Percentiles rank a stretch among this genome's conserved stretches.
phyloP scores from a whole-genome alignment of 2,888 invertebrate genomes.

The Chrysolina americana region DNA sequence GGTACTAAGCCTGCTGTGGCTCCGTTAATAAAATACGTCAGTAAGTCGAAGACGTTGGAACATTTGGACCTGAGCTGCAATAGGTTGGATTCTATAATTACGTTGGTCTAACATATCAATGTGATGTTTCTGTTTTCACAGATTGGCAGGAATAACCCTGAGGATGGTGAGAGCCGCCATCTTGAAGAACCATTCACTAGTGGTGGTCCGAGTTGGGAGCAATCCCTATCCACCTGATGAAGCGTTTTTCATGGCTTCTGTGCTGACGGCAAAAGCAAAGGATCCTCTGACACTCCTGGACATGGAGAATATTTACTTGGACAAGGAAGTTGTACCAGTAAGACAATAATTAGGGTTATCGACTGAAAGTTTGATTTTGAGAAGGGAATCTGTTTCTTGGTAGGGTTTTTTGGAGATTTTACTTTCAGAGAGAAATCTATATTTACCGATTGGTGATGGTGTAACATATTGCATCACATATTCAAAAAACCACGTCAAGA shows the following conservation, averaged over 20 bases:
- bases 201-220: conserved; percentile 69
- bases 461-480: too few relatives aligned
- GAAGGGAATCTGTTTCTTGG: too few relatives aligned
- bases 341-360: conserved; percentile 11
- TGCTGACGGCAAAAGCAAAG: conserved; percentile 62
- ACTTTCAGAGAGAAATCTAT: too few relatives aligned
- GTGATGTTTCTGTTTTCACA: conserved; percentile 35
- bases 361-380: too few relatives aligned
- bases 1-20: conserved; percentile 59
- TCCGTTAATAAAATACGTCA: conserved; percentile 59
- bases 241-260: conserved; percentile 67
- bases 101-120: background rate
- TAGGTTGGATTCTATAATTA: conserved; percentile 57
- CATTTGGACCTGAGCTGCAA: conserved; percentile 67
- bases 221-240: conserved; percentile 71
- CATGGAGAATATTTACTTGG: conserved; percentile 71
- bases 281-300: conserved; percentile 67
- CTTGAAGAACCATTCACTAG: conserved; percentile 67
- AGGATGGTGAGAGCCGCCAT: conserved; percentile 67
- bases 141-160: conserved; percentile 61
- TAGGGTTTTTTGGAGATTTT: too few relatives aligned
- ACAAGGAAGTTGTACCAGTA: conserved; percentile 67
- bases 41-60: conserved; percentile 56
- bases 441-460: too few relatives aligned
- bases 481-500: too few relatives aligned